Evolutionary conservation across 2,888 invertebrate genomes (phyloP).

Genomic region (Torymus auratus): DNA sequence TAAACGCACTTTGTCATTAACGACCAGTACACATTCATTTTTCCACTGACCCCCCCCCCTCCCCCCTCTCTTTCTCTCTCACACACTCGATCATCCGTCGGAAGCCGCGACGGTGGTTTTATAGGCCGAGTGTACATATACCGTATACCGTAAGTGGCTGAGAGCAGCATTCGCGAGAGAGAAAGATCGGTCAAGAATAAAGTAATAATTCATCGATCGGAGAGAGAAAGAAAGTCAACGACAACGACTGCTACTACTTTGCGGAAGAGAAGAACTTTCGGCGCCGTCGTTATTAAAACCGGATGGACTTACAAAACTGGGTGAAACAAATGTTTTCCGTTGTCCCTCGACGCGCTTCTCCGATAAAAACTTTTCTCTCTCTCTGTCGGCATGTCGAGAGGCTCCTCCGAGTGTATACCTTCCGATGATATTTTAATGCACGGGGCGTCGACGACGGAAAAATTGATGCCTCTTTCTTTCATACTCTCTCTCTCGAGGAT

Average conservation of each 20-base stretch:
- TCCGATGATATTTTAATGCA: constrained; percentile 20
- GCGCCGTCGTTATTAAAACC: constrained; percentile 20
- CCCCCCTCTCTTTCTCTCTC: constrained; percentile 7
- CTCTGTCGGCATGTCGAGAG: too few relatives aligned
- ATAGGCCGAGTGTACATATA: constrained; percentile 15
- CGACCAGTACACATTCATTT: constrained; percentile 2
- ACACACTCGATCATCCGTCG: constrained; percentile 30
- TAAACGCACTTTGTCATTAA: constrained; percentile 22
- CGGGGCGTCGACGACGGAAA: neutral
- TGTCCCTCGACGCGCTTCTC: neutral
- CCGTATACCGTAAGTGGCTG: neutral
- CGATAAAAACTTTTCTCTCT: constrained; percentile 21
- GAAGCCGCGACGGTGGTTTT: constrained; percentile 31
- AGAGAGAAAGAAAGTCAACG: neutral
- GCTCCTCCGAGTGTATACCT: neutral
- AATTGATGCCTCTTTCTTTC: neutral
- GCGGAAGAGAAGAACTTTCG: neutral
- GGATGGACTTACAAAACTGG: constrained; percentile 16
- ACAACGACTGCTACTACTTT: neutral
- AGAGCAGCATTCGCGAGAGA: neutral
- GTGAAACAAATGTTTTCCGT: constrained; percentile 23
- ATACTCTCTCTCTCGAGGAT: too few relatives aligned
- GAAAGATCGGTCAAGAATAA: constrained; percentile 30
- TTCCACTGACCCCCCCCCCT: neutral
- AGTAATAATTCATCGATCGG: constrained; percentile 44